Base-by-base conservation (phyloP, 1,140 invertebrate genomes). In the Branchinecta lindahli region DNA sequence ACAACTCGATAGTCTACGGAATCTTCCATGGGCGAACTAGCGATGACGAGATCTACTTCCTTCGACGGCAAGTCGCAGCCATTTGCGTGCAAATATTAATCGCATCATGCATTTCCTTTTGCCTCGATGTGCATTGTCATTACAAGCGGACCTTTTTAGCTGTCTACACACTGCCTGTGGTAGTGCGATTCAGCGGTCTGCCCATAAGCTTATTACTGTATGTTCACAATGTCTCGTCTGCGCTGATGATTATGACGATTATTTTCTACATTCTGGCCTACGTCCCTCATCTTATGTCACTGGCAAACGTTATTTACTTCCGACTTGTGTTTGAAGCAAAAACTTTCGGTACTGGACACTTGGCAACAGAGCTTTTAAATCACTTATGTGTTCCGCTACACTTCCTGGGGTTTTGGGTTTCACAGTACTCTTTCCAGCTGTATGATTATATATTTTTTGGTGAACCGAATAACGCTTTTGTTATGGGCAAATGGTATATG, bases 351-450 rank as follows among this genome's bases (percentile, higher is more conserved):
- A 76, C 77, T 45, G 71, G 79, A 33, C 76, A 76, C 8, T 73
- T 82, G 8, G 68, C 78, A n/a, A 71, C 78, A 45, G 74, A 77
- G 1, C 72, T 80, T 8, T 81, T 79, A 78, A 75, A 78, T 68
- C 77, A 77, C 21, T 70, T 82, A 7, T 78, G 80, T 75, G 73
- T 83, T 20, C 80, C 81, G 18, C 74, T 78, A 10, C 80, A 82
- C 72, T 78, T 83, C 67, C 74, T 83, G 7, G 71, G 81, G 8
- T 83, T 82, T 74, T 83, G 82, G 82, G 65, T 77, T 44, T 74
- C 79, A 33, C 74, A 81, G 67, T 81, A 82, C 67, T 46, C 75
- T 10, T 73, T 75, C 8, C 81, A 82, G 71, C 71, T 82, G 9
- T 80, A 80, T 72, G 74, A 74, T 20, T 75, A 73, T 66, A 68